These are phyloP conservation scores for Coryphaenoides rupestris DNA, from an alignment of 2,113 vertebrate genomes.

Conservation along the genomic window DNA sequence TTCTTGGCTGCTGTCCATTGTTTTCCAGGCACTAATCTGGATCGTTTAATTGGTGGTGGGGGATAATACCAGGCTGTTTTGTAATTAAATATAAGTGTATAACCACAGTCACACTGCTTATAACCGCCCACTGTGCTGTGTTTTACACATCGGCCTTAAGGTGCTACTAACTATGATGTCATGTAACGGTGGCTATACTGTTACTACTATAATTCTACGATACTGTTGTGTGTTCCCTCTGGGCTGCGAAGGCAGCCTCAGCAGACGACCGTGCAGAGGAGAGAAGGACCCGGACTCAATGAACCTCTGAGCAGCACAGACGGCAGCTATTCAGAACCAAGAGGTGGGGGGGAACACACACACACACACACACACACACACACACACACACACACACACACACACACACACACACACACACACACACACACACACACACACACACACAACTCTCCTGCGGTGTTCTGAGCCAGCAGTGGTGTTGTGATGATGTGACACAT, in stretches of 20 bases:
- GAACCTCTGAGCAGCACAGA: slow-evolving; percentile 26
- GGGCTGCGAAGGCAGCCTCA: slow-evolving; percentile 20
- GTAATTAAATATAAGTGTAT: neutral
- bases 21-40: too few species aligned
- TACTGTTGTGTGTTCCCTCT: neutral
- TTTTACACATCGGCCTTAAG: too few species aligned
- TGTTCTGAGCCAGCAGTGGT: too few species aligned
- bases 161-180: neutral
- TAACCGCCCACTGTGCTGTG: neutral
- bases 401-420: slow-evolving; percentile 2
- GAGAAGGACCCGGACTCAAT: slow-evolving; percentile 21
- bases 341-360: slow-evolving; percentile 36
- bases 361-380: neutral
- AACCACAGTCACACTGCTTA: neutral
- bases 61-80: neutral
- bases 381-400: neutral
- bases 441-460: too few species aligned
- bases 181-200: too few species aligned
- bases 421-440: too few species aligned
- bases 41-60: too few species aligned
- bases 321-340: slow-evolving; percentile 35
- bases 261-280: slow-evolving; percentile 8
- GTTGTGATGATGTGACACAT: too few species aligned
- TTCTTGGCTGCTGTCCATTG: too few species aligned
- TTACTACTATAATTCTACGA: too few species aligned